Percentiles rank a stretch among this genome's conserved stretches.
Evolutionary conservation across 1,140 invertebrate species (phyloP).

Genomic region (Temnothorax curvispinosus): DNA sequence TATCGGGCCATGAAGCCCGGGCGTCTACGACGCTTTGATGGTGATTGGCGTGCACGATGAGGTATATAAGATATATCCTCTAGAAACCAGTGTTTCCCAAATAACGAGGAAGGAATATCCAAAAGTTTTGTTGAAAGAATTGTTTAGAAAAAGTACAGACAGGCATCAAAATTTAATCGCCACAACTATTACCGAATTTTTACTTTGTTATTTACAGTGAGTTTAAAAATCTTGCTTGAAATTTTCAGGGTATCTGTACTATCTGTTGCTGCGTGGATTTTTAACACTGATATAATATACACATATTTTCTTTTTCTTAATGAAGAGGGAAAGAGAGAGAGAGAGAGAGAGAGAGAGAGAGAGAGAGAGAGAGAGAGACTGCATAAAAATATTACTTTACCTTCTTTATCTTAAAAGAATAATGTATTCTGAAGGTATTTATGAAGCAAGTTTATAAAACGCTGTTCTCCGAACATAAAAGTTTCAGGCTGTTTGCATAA

Average conservation of each 20-base stretch:
- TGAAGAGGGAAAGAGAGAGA: background rate
- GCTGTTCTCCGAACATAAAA: slow-evolving; percentile 68
- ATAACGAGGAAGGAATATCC: background rate
- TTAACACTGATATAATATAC: background rate
- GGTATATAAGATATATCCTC: slow-evolving; percentile 53
- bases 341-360: no score
- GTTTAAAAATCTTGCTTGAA: background rate
- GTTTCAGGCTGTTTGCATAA: slow-evolving; percentile 69
- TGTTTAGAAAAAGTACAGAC: slow-evolving; percentile 36
- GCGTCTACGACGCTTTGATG: slow-evolving; percentile 78
- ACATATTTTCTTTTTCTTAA: background rate
- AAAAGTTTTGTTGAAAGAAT: background rate
- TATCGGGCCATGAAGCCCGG: slow-evolving; percentile 80
- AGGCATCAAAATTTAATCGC: background rate
- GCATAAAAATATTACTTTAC: background rate
- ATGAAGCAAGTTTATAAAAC: background rate
- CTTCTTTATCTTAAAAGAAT: background rate
- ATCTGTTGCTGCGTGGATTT: background rate
- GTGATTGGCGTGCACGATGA: slow-evolving; percentile 79
- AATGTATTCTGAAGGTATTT: background rate
- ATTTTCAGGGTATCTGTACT: background rate
- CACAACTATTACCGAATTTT: background rate
- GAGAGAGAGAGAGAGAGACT: no score
- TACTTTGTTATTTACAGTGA: background rate
- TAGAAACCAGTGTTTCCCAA: slow-evolving; percentile 1